These are phyloP conservation scores for Agrotis segetum DNA, from an alignment of 2,888 invertebrate species.

Conservation along the genomic window DNA sequence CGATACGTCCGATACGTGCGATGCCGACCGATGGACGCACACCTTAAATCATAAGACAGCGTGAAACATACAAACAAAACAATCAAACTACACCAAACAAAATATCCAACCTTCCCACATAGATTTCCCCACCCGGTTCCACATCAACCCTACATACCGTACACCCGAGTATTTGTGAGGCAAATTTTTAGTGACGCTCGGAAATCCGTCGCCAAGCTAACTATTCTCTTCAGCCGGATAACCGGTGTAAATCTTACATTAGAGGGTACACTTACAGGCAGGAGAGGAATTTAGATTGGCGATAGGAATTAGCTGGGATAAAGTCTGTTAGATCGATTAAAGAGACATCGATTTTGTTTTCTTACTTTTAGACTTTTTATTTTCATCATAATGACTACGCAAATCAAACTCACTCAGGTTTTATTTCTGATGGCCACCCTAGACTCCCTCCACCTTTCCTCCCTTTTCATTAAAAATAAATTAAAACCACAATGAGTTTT, in stretches of 20 bases:
- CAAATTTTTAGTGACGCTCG: constrained; percentile 85
- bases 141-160: constrained; percentile 33
- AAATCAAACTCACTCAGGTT: too few species aligned
- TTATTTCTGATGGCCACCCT: too few species aligned
- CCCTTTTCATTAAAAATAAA: too few species aligned
- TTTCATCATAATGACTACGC: too few species aligned
- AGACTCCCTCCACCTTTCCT: too few species aligned
- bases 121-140: constrained; percentile 35
- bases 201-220: constrained; percentile 81
- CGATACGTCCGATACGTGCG: too few species aligned
- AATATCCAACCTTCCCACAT: constrained; percentile 30
- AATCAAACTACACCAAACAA: constrained; percentile 8
- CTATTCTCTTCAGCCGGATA: constrained; percentile 84
- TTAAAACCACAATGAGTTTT: too few species aligned
- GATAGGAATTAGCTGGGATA: neutral
- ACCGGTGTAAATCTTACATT: constrained; percentile 89
- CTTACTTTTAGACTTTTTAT: too few species aligned
- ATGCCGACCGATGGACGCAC: too few species aligned
- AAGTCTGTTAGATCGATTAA: too few species aligned
- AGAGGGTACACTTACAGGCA: constrained; percentile 74
- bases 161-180: constrained; percentile 76
- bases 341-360: too few species aligned
- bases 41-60: too few species aligned
- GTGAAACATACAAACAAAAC: neutral
- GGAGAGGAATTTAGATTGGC: constrained; percentile 39